Percentiles rank a stretch among this genome's conserved stretches.
phyloP scores from a whole-genome alignment of 1,140 invertebrate species.

The Bombus impatiens region DNA sequence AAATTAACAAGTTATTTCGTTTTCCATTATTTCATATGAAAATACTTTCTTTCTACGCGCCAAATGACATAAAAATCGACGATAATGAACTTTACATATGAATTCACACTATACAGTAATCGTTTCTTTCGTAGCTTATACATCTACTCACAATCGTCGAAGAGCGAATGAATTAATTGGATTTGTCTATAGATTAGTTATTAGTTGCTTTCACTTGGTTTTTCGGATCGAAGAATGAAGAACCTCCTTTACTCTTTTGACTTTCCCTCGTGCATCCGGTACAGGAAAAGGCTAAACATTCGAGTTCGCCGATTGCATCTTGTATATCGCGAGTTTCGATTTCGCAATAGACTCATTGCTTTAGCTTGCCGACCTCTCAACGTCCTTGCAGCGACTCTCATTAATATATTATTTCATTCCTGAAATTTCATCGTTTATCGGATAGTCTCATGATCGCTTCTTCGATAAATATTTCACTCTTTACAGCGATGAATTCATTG shows the following conservation, averaged over 20 bases:
- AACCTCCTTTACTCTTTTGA: not conserved
- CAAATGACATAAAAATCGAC: too few species aligned
- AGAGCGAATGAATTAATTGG: not conserved
- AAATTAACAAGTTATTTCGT: too few species aligned
- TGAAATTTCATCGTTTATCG: not conserved
- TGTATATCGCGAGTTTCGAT: slow-evolving; percentile 33
- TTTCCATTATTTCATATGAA: too few species aligned
- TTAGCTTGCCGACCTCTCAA: slow-evolving; percentile 43
- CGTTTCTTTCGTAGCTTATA: not conserved
- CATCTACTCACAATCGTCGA: not conserved
- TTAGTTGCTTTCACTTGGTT: not conserved
- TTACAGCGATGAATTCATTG: not conserved
- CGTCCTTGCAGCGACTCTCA: slow-evolving; percentile 55
- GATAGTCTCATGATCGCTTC: not conserved
- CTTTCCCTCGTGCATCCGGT: not conserved
- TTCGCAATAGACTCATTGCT: slow-evolving; percentile 49
- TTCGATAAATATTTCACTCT: not conserved
- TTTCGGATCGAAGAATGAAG: not conserved
- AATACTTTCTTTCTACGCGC: too few species aligned
- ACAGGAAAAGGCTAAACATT: not conserved
- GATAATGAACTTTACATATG: too few species aligned
- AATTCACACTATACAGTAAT: too few species aligned
- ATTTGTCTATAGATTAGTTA: not conserved
- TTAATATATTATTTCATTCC: not conserved
- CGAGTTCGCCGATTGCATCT: not conserved